Evolutionary conservation across 1,140 invertebrate genomes (phyloP), one percentile per base, ranked within the genome.

Genomic region (Pseudoatta argentina): DNA sequence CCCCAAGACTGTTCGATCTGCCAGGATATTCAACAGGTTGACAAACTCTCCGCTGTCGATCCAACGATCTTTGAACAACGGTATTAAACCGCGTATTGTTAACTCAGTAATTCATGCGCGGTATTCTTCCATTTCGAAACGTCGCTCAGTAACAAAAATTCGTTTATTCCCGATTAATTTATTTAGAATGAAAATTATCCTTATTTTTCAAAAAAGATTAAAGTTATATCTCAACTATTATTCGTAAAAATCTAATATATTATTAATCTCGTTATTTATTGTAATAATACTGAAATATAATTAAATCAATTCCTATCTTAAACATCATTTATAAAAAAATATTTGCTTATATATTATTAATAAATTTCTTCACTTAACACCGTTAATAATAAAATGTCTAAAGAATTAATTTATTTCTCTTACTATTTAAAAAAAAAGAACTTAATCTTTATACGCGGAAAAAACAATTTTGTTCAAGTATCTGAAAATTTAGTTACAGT

Each of bases 1-100:
- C 97, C 97, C 0, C 97, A 97, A 92, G 96, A 97, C 89, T 98
- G 98, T 93, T 96, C 96, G 16, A 96, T 98, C 92, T 98, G 98
- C 92, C 86, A 91, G 51, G 95, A 96, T 88, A 92, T 98, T 44
- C 94, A 95, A 79, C 92, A 96, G 92, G 96, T 98, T 44, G 95
- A 96, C 51, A 96, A 97, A 86, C 94, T 98, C 0, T 91, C 95
- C 0, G 96, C 97, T 85, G 96, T 98, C 39, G 96, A 97, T 8
- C 95, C 96, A 0, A 93, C 95, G 12, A 93, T 96, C 30, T 98
- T 98, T 91, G 97, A 98, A 91, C 91, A 96, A 59, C 95, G 95
- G 96, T 96, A 93, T 64, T 48, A 7, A 61, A 53, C 16, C 12
- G 34, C 63, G 53, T 67, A 57, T 69, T 51, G 53, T 76, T 57